Percentiles rank a stretch among this genome's conserved stretches.
Evolutionary conservation across 2,113 vertebrate species (phyloP).

Genomic region (Crotalus tigris): DNA sequence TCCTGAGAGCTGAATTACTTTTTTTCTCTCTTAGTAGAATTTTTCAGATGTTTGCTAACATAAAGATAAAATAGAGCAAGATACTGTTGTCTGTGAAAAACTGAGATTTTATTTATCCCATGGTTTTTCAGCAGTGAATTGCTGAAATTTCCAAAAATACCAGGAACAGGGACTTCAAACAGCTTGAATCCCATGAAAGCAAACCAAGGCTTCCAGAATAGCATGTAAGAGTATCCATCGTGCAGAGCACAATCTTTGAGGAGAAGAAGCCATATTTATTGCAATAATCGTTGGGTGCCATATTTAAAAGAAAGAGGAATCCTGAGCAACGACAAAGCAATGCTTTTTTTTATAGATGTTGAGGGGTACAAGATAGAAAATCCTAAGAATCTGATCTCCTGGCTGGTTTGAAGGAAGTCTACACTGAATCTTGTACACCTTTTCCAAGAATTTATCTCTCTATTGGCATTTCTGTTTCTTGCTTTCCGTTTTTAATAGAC

Average conservation of each 20-base stretch:
- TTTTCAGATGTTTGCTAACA: not conserved
- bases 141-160: not conserved
- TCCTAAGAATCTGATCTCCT: not conserved
- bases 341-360: not conserved
- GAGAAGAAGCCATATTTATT: not conserved
- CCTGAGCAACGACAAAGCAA: not conserved
- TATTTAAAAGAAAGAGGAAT: not conserved
- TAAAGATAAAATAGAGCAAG: not conserved
- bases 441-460: not conserved
- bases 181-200: not conserved
- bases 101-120: not conserved
- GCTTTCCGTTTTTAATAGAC: not conserved
- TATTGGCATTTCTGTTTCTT: not conserved
- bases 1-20: not conserved
- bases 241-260: not conserved
- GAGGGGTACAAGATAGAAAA: not conserved
- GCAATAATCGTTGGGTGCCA: not conserved
- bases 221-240: not conserved
- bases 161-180: not conserved
- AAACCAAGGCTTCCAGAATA: not conserved
- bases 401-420: not conserved
- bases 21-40: not conserved
- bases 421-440: not conserved
- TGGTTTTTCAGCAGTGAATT: not conserved
- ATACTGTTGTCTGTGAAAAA: not conserved